phyloP scores from a whole-genome alignment of 1,140 invertebrate genomes.

The Drosophila ambigua region DNA sequence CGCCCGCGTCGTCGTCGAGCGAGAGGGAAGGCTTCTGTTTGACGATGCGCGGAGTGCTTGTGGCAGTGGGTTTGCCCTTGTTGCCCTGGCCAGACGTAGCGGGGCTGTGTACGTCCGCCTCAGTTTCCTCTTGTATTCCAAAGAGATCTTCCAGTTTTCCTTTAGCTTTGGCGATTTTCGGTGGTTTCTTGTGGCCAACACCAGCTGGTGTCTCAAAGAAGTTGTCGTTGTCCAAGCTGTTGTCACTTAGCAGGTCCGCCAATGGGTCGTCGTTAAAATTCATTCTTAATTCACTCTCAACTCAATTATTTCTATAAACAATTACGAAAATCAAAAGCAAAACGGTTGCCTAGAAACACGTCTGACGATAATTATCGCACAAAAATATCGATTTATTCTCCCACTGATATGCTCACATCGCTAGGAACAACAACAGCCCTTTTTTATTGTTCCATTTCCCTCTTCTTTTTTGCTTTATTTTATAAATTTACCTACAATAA shows the following conservation, averaged over 20 bases:
- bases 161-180: conserved; percentile 45
- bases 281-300: conserved; percentile 33
- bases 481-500: conserved; percentile 76
- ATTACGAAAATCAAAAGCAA: conserved; percentile 9
- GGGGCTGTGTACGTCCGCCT: conserved; percentile 51
- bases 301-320: neutral
- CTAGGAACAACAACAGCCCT: neutral
- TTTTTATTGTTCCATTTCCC: neutral
- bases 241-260: conserved; percentile 84
- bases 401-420: neutral
- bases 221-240: conserved; percentile 85
- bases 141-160: conserved; percentile 78
- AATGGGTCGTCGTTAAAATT: conserved; percentile 83
- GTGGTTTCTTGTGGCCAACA: conserved; percentile 37
- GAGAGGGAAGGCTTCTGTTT: conserved; percentile 73
- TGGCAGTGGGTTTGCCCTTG: conserved; percentile 27
- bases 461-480: neutral
- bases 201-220: conserved; percentile 84
- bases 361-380: conserved; percentile 6
- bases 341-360: conserved; percentile 65
- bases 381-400: neutral
- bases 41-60: conserved; percentile 69
- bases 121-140: conserved; percentile 77
- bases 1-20: conserved; percentile 56
- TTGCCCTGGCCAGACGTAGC: neutral